These are phyloP conservation scores for Drosophila punjabiensis DNA, from an alignment of 1,140 invertebrate species.

Conservation along the genomic window DNA sequence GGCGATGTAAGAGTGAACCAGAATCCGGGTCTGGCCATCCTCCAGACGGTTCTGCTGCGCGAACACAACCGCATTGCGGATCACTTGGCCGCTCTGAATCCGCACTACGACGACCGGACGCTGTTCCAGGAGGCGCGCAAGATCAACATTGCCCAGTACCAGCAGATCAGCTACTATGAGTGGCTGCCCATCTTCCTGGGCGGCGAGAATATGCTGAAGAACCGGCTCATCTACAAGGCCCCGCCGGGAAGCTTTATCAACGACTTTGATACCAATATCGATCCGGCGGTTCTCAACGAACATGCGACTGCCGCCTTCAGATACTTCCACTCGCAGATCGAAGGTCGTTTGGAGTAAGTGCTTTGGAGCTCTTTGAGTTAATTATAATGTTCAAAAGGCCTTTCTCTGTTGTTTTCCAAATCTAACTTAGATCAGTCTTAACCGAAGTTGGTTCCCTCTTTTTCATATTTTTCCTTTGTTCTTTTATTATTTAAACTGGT, in stretches of 20 bases:
- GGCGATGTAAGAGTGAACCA: slow-evolving; percentile 96
- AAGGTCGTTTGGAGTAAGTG: slow-evolving; percentile 91
- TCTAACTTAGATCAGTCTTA: no score
- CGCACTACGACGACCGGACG: slow-evolving; percentile 94
- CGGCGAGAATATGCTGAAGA: slow-evolving; percentile 89
- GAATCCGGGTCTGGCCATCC: slow-evolving; percentile 91
- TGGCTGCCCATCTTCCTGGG: slow-evolving; percentile 93
- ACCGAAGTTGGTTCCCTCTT: background rate
- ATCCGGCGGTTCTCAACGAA: slow-evolving; percentile 93
- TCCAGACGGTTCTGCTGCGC: slow-evolving; percentile 94
- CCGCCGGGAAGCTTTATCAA: slow-evolving; percentile 89
- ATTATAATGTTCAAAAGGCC: background rate
- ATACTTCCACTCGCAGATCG: slow-evolving; percentile 94
- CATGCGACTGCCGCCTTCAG: slow-evolving; percentile 95
- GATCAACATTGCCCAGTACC: slow-evolving; percentile 91
- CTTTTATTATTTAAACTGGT: background rate
- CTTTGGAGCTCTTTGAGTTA: background rate
- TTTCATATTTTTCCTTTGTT: background rate
- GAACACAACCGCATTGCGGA: slow-evolving; percentile 96
- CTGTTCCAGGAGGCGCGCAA: slow-evolving; percentile 94
- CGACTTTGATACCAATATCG: slow-evolving; percentile 93
- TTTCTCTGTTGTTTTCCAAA: no score
- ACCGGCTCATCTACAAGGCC: slow-evolving; percentile 89
- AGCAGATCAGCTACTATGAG: slow-evolving; percentile 95
- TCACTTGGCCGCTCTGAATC: slow-evolving; percentile 90